Conservation (phyloP, 2,888 invertebrate species). For the Phyllotreta cruciferae region DNA sequence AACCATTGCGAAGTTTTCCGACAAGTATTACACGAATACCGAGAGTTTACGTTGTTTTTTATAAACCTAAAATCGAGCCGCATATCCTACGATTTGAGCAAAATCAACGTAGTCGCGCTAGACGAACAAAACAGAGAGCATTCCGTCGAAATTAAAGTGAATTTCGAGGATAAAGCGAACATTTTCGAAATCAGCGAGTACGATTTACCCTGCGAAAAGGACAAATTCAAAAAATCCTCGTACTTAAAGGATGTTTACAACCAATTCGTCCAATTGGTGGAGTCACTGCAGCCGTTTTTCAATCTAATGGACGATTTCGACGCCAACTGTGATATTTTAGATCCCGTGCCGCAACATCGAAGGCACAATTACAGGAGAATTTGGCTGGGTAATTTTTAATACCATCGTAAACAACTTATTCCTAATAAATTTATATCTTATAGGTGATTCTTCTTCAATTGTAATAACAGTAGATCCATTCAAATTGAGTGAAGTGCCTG, state of each 20-base stretch:
- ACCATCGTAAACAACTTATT: conserved; percentile 13
- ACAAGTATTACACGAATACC: conserved; percentile 48
- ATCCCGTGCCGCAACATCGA: conserved; percentile 56
- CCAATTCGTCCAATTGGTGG: conserved; percentile 49
- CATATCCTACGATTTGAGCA: conserved; percentile 45
- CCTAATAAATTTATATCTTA: conserved; percentile 30
- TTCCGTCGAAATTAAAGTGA: conserved; percentile 43
- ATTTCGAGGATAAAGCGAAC: conserved; percentile 41
- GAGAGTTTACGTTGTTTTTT: conserved; percentile 50
- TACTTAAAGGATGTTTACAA: conserved; percentile 52
- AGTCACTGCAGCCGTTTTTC: conserved; percentile 56
- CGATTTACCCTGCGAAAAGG: conserved; percentile 48
- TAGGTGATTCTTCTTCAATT: conserved; percentile 56
- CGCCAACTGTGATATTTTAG: conserved; percentile 56
- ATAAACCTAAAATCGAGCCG: conserved; percentile 45
- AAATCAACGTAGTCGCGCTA: conserved; percentile 36
- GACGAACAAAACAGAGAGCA: conserved; percentile 49
- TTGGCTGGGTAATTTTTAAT: conserved; percentile 51
- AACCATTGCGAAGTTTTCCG: conserved; percentile 40
- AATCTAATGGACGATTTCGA: conserved; percentile 59
- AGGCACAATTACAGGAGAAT: conserved; percentile 57
- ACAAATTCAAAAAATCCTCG: conserved; percentile 28
- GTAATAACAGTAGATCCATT: conserved; percentile 56
- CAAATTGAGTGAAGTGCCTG: conserved; percentile 52
- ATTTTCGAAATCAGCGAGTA: conserved; percentile 49